Conservation (phyloP, 2,113 vertebrate genomes). For the Illadopsis cleaveri region DNA sequence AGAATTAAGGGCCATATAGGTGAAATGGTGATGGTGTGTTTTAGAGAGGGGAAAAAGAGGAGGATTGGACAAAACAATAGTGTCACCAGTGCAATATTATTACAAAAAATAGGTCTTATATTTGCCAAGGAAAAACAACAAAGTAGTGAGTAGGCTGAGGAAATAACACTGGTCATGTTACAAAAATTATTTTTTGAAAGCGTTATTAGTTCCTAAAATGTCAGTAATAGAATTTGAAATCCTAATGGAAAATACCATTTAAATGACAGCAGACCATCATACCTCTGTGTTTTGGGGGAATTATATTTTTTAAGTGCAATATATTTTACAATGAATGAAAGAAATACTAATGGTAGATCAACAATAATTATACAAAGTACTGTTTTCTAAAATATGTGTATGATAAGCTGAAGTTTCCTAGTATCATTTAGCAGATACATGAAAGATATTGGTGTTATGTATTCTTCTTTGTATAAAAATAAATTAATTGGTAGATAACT, state of each 20-base stretch:
- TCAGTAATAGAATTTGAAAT: not conserved
- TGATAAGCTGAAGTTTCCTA: not conserved
- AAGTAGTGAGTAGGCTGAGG: not conserved
- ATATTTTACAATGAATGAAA: not conserved
- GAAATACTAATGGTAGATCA: not conserved
- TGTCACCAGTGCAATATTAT: not conserved
- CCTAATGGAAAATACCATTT: not conserved
- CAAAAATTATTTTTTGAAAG: rapidly evolving
- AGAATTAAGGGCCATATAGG: not conserved
- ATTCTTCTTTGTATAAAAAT: not conserved
- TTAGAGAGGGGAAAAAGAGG: not conserved
- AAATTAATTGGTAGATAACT: not conserved
- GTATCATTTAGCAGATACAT: not conserved
- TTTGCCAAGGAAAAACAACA: not conserved
- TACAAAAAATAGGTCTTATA: not conserved
- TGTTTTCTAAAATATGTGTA: not conserved
- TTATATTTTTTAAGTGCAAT: not conserved
- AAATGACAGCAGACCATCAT: not conserved
- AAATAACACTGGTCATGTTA: not conserved
- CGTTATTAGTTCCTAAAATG: not conserved
- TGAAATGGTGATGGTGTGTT: not conserved
- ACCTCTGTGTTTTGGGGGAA: rapidly evolving
- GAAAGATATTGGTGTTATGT: not conserved
- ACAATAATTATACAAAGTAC: not conserved
- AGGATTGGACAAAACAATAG: not conserved